A percentile compares a stretch with the other conserved stretches of the same genome.
These are phyloP conservation scores for Aptenodytes patagonicus DNA, from an alignment of 2,113 vertebrate species.

Conservation along the genomic window DNA sequence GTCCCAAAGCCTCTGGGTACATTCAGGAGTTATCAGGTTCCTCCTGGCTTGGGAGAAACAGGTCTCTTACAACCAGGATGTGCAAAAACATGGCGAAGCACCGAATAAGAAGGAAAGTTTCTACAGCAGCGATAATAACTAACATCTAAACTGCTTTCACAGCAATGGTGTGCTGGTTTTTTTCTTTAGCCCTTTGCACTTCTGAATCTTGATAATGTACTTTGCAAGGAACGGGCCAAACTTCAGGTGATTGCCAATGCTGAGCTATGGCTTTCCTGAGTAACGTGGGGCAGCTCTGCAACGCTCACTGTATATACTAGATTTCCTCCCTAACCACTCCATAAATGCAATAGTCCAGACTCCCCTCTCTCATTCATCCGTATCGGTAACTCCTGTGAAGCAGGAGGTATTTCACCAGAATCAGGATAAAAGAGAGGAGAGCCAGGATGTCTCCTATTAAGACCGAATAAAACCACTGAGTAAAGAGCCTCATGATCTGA, in stretches of 20 bases:
- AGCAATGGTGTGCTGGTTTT: rapidly evolving
- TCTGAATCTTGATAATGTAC: not conserved
- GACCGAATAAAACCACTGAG: not conserved
- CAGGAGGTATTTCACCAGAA: not conserved
- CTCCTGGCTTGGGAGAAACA: not conserved
- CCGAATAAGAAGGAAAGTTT: not conserved
- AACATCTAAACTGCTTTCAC: not conserved
- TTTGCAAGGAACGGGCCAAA: rapidly evolving
- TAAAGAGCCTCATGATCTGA: not conserved
- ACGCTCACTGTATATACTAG: rapidly evolving
- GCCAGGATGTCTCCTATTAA: not conserved
- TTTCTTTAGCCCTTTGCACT: not conserved
- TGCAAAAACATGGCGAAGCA: not conserved
- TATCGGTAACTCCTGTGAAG: not conserved
- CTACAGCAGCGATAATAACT: rapidly evolving
- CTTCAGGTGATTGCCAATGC: not conserved
- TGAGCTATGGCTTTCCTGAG: not conserved
- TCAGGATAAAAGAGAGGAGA: not conserved
- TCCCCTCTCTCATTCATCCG: rapidly evolving
- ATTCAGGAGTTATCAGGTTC: not conserved
- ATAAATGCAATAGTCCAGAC: not conserved
- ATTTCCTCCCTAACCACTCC: not conserved
- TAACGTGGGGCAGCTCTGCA: not conserved
- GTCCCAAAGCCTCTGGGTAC: not conserved
- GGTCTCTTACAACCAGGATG: not conserved